Evolutionary conservation across 1,140 invertebrate genomes (phyloP).

Genomic region (Ephestia elutella): DNA sequence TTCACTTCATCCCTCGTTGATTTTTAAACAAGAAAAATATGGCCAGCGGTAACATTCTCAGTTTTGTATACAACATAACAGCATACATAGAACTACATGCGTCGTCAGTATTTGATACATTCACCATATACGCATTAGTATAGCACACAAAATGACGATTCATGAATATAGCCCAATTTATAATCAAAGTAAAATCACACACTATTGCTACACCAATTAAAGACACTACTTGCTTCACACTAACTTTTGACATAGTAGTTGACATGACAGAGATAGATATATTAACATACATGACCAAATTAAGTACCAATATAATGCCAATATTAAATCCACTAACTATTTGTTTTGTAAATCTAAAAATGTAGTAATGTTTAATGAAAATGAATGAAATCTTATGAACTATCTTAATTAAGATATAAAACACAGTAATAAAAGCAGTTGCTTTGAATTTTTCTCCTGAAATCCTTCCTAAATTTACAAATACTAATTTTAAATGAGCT

Average conservation of each 20-base stretch:
- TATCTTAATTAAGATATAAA: not conserved
- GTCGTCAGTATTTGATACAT: not conserved
- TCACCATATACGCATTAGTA: not conserved
- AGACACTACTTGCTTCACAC: not conserved
- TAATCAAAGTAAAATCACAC: not conserved
- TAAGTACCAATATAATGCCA: not conserved
- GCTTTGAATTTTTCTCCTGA: not conserved
- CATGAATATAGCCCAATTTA: not conserved
- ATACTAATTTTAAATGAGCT: not conserved
- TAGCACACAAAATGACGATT: not conserved
- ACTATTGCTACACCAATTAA: not conserved
- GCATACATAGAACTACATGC: not conserved
- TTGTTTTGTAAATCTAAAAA: not conserved
- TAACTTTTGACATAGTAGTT: not conserved
- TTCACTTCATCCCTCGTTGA: not conserved
- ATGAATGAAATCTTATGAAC: not conserved
- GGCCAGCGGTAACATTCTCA: not conserved
- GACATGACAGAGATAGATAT: not conserved
- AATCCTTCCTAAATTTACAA: not conserved
- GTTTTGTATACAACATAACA: not conserved
- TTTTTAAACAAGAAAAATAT: not conserved
- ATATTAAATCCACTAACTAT: not conserved
- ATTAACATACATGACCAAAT: not conserved
- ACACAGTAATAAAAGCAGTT: not conserved
- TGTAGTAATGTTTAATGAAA: not conserved